Base-by-base conservation (phyloP, 2,888 invertebrate genomes). In the Torymus aiolomorphi region DNA sequence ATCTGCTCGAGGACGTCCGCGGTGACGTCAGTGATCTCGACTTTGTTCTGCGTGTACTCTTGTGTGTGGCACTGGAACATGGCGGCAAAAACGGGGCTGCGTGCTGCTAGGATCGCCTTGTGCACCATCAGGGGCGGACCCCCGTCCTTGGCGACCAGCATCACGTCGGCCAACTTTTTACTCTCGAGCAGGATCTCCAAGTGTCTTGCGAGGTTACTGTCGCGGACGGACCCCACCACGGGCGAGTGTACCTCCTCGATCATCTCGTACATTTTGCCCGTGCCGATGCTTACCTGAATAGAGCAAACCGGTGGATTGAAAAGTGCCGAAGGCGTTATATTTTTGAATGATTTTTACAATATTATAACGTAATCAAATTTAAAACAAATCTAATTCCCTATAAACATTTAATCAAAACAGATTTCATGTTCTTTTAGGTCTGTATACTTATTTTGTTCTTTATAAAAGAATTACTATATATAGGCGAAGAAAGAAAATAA, bases 11-110 rank as follows among this genome's bases (percentile, higher is more conserved):
- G 11, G 1, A 75, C 75, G 2, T 59, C 59, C 12, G 14, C 13
- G 13, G n/a, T 31, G 20, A 75, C 52, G 52, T 75, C 76, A 4
- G 12, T 20, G 10, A 76, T 76, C 10, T 14, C 2, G 1, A 69
- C 61, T 12, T 51, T 59, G 42, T 51, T 76, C 20, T 20, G 11
- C 5, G 12, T 61, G 2, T 52, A 13, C 42, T 76, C 76, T 14
- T 13, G 14, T 67, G 67, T 67, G 54, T 69, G 16, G 66, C 59
- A 61, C 24, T 67, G 24, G 24, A 76, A 76, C 67, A 76, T 67
- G 2, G 76, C 76, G 11, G 61, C 49, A 31, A 76, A 76, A 13
- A 76, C 76, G 1, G 61, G 51, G n/a, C 76, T 67, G 20, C 76
- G 57, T 1, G 61, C 59, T n/a, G 67, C 67, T 1, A 76, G 61